These are phyloP conservation scores for Siphlonurus alternatus DNA, from an alignment of 2,888 invertebrate genomes.

Conservation along the genomic window DNA sequence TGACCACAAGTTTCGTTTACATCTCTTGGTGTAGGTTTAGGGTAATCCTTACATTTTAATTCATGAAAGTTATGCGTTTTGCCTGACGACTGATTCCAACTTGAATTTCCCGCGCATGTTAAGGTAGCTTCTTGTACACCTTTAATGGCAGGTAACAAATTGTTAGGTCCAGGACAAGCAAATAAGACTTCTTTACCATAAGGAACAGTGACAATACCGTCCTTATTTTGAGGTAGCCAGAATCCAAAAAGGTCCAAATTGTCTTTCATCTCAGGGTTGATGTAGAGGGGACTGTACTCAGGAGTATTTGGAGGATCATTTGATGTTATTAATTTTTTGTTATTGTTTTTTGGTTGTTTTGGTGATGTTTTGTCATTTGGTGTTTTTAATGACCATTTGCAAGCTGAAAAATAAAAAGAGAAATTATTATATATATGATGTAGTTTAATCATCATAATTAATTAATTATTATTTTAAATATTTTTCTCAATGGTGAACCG, in stretches of 20 bases:
- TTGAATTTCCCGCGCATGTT: not conserved
- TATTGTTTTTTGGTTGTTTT: too few relatives aligned
- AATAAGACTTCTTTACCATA: not conserved
- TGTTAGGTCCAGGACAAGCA: not conserved
- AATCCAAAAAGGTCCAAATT: not conserved
- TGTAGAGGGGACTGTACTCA: slow-evolving; percentile 1
- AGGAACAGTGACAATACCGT: not conserved
- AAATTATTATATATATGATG: too few relatives aligned
- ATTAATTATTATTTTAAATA: too few relatives aligned
- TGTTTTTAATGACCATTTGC: too few relatives aligned
- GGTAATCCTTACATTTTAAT: not conserved
- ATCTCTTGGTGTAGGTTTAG: not conserved
- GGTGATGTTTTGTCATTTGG: too few relatives aligned
- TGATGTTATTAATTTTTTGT: too few relatives aligned
- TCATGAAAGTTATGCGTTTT: not conserved
- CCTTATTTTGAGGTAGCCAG: not conserved
- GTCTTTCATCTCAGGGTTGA: not conserved
- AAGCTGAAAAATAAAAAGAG: too few relatives aligned
- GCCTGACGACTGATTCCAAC: not conserved
- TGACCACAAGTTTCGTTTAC: not conserved
- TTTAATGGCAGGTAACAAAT: not conserved
- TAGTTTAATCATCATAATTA: too few relatives aligned
- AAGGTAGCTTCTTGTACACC: not conserved
- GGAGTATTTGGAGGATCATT: too few relatives aligned
- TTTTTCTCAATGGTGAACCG: too few relatives aligned